Evolutionary conservation across 2,888 invertebrate species (phyloP), one percentile per base, ranked within the genome.

Genomic region (Drosophila cognata): DNA sequence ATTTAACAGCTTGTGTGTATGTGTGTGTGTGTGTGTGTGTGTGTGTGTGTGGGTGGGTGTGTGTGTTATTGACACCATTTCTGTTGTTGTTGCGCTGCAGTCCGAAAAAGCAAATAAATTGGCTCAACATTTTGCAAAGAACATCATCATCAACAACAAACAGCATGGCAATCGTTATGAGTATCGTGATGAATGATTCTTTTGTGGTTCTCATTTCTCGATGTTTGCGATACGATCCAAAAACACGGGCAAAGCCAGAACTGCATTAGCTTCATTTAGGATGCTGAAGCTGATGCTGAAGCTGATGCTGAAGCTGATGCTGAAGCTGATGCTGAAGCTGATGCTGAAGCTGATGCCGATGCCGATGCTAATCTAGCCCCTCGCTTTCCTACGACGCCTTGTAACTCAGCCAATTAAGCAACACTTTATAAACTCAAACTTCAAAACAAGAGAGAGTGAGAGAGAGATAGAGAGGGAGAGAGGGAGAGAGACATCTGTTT

Each of bases 21-120:
- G 68, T 57, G 43, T 60, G 60, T 66, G 59, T n/a, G n/a, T n/a
- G 6, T 53, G 18, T 31, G 55, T 51, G 71, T 55, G 50, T 57
- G 60, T 59, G 64, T 38, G 67, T 35, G 10, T 53, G 58, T 55
- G 70, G 52, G 52, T 63, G 58, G 58, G 63, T 36, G 70, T 69
- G 79, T 82, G 84, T 83, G 81, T 71, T 88, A 88, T 84, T 87
- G 85, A 88, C 89, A 85, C 89, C 87, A 88, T 85, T 87, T 46
- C 68, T 72, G 62, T 59, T 68, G 58, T 52, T 82, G 73, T 50
- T 60, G 57, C 69, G 51, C 46, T 64, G 63, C 65, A 73, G 46
- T 67, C 56, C 56, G 28, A 56, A 71, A 71, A 71, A 62, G 60
- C 79, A 80, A 79, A 77, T 84, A 84, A 88, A 84, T 84, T 84